Percentiles rank a stretch among this genome's conserved stretches.
These are phyloP conservation scores for Batillaria attramentaria DNA, from an alignment of 1,140 invertebrate genomes.

Conservation along the genomic window DNA sequence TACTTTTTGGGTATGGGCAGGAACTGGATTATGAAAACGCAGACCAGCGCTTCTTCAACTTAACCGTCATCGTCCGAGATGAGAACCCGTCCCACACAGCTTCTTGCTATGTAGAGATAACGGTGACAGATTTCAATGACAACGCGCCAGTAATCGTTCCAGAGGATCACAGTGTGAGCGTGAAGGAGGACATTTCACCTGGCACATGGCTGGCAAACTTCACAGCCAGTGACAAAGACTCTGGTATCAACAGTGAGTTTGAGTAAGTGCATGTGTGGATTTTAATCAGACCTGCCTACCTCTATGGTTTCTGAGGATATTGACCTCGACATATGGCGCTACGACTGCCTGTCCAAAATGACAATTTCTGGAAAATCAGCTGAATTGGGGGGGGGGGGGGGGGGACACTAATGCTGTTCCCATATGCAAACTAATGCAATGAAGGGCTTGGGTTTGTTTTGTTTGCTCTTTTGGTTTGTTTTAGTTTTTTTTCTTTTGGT, in stretches of 20 bases:
- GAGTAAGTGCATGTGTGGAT: slow-evolving; percentile 40
- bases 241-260: slow-evolving; percentile 52
- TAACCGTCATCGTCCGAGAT: slow-evolving; percentile 57
- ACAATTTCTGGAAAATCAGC: too few species aligned
- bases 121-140: slow-evolving; percentile 63
- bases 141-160: slow-evolving; percentile 47
- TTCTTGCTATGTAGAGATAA: slow-evolving; percentile 55
- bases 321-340: too few species aligned
- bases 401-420: too few species aligned
- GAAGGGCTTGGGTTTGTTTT: too few species aligned
- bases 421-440: too few species aligned
- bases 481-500: too few species aligned
- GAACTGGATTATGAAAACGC: slow-evolving; percentile 59
- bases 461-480: too few species aligned
- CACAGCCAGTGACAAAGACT: slow-evolving; percentile 51
- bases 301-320: too few species aligned
- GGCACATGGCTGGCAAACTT: slow-evolving; percentile 49
- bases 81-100: slow-evolving; percentile 53
- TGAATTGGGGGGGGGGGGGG: too few species aligned
- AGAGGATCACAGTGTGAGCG: slow-evolving; percentile 9
- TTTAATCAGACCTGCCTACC: too few species aligned
- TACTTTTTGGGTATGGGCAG: slow-evolving; percentile 19
- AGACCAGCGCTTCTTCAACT: slow-evolving; percentile 52
- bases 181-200: slow-evolving; percentile 47
- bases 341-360: too few species aligned